Evolutionary conservation across 1,140 invertebrate genomes (phyloP), one percentile per base, ranked within the genome.

Genomic region (Copidosoma floridanum): DNA sequence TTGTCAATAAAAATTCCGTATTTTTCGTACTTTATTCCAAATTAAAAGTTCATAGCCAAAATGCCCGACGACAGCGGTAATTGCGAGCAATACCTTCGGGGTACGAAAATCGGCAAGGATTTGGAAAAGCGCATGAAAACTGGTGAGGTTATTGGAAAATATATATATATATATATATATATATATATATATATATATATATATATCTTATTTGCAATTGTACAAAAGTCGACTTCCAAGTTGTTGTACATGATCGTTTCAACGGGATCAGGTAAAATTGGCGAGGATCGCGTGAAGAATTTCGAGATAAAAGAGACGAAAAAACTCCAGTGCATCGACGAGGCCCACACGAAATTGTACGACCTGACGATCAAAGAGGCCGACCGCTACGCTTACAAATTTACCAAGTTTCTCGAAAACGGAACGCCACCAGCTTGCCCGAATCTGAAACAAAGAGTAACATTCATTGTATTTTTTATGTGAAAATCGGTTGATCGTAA

Each of bases 91-190:
- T 18, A 35, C 6, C 29, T 52, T 21, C 50, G 32, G 3, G 57
- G 57, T 20, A 35, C 53, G 18, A 20, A 53, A 2, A 40, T 60
- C 27, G 57, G 57, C 2, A 8, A 18, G 11, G 50, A 16, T 2
- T 8, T 60, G 40, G 23, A 26, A 16, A 27, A 60, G 18, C 14
- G 57, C 14, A 18, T 60, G 8, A 44, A 53, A 38, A 21, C 29
- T 8, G 50, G 57, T 60, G 12, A 12, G 12, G 29, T 8, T 32
- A 32, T 32, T 32, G 6, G 29, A 8, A 32, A 32, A 32, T 32
- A 6, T 8, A 8, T 32, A 32, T 32, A 8, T 32, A 32, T 32
- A n/a, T n/a, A n/a, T n/a, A n/a, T 12, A 32, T 32, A 32, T 32
- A 12, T 32, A 32, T 32, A 12, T 32, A 32, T 8, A 12, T 8